Evolutionary conservation across 2,113 vertebrate genomes (phyloP).

Genomic region (Amblyornis subalaris): DNA sequence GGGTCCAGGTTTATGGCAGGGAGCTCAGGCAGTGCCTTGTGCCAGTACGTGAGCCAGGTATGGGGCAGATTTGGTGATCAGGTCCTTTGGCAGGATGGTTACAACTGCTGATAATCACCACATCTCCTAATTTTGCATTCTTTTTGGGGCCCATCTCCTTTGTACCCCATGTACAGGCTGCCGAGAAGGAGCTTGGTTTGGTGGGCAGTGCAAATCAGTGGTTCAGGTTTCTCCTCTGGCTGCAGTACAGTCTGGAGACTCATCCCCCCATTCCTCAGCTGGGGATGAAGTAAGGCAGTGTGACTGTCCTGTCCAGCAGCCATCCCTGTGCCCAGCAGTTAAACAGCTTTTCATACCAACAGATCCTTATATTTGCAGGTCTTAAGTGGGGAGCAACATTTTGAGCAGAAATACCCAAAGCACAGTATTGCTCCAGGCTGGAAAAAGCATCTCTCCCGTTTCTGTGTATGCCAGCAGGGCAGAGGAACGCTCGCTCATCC

Average conservation of each 20-base stretch:
- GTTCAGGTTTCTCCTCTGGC: background rate
- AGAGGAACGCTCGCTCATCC: fast-evolving
- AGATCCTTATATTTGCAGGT: background rate
- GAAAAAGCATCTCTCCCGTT: background rate
- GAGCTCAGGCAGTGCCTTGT: background rate
- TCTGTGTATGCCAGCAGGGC: background rate
- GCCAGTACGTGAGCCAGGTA: background rate
- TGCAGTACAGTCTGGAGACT: background rate
- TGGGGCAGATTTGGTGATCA: background rate
- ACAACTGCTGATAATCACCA: background rate
- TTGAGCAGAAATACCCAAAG: background rate
- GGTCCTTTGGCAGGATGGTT: background rate
- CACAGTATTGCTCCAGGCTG: background rate
- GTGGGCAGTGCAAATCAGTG: background rate
- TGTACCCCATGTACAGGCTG: background rate
- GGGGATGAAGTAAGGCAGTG: no score
- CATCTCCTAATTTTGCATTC: background rate
- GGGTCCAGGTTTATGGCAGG: background rate
- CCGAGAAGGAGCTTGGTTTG: background rate
- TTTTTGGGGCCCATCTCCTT: background rate
- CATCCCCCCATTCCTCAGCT: background rate
- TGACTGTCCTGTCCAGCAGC: background rate
- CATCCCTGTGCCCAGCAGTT: background rate
- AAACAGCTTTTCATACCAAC: background rate
- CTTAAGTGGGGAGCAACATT: background rate